phyloP scores from a whole-genome alignment of 2,797 vertebrate genomes.

The Hyperoplus immaculatus region DNA sequence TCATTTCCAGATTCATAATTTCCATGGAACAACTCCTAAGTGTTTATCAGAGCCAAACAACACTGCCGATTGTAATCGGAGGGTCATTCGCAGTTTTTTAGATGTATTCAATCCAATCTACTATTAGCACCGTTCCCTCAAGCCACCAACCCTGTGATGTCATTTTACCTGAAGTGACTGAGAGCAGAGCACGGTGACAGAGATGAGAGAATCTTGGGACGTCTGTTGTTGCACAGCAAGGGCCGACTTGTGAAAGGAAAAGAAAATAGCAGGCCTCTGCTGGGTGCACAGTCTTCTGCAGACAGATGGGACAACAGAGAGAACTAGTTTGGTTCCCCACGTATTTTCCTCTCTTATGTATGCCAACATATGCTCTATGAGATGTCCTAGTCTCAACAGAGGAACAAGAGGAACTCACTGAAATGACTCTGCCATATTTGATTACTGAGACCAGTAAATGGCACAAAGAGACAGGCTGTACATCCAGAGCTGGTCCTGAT shows the following conservation, averaged over 20 bases:
- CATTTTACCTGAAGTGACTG: constrained; percentile 49
- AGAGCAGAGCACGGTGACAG: constrained; percentile 50
- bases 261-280: constrained; percentile 65
- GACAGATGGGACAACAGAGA: constrained; percentile 83
- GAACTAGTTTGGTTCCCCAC: constrained; percentile 71
- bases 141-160: constrained; percentile 59
- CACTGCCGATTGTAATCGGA: constrained; percentile 48
- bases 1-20: constrained; percentile 80
- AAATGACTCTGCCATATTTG: constrained; percentile 54
- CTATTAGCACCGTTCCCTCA: constrained; percentile 38
- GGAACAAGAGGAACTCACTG: constrained; percentile 39
- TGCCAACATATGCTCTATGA: constrained; percentile 77
- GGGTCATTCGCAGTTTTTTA: constrained; percentile 54
- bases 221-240: constrained; percentile 76
- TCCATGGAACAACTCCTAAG: constrained; percentile 68
- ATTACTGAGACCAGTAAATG: constrained; percentile 42
- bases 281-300: constrained; percentile 73
- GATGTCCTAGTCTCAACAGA: constrained; percentile 59
- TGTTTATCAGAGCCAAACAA: constrained; percentile 70
- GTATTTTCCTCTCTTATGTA: constrained; percentile 74
- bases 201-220: constrained; percentile 68
- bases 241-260: constrained; percentile 61
- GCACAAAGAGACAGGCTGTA: constrained; percentile 21
- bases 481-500: constrained; percentile 7
- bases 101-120: constrained; percentile 40